A percentile compares a stretch with the other conserved stretches of the same genome.
Evolutionary conservation across 2,888 invertebrate species (phyloP).

Genomic region (Epinotia demarniana): DNA sequence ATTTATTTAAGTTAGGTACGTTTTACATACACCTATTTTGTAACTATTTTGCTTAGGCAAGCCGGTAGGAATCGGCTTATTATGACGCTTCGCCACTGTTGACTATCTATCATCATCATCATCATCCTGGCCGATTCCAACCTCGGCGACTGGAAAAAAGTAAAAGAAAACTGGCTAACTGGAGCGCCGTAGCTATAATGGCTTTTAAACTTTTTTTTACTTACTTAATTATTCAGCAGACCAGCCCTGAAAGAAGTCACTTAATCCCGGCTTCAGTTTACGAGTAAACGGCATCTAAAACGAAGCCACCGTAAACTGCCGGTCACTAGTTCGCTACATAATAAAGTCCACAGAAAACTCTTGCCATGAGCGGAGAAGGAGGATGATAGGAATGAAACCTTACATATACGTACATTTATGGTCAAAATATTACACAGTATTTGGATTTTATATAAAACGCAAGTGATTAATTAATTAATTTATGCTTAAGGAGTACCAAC

Average conservation of each 20-base stretch:
- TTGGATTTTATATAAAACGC: background rate
- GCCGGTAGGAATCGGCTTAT: too few relatives aligned
- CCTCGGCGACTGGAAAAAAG: too few relatives aligned
- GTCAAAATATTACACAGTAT: conserved; percentile 18
- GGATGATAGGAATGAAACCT: conserved; percentile 19
- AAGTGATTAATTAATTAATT: too few relatives aligned
- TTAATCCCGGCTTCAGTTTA: conserved; percentile 22
- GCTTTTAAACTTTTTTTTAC: background rate
- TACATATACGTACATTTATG: background rate
- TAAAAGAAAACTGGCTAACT: too few relatives aligned
- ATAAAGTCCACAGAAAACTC: conserved; percentile 5
- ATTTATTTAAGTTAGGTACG: too few relatives aligned
- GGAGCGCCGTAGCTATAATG: too few relatives aligned
- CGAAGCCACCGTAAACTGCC: conserved; percentile 15
- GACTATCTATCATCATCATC: too few relatives aligned
- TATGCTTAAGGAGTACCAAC: too few relatives aligned
- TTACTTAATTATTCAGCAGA: conserved; percentile 14
- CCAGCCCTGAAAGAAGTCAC: conserved; percentile 1
- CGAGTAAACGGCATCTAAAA: conserved; percentile 21
- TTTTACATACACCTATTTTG: too few relatives aligned
- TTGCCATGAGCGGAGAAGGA: conserved; percentile 1
- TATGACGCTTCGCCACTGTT: too few relatives aligned
- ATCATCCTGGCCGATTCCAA: too few relatives aligned
- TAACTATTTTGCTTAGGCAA: too few relatives aligned
- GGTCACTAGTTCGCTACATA: conserved; percentile 8